These are phyloP conservation scores for Eupithecia subfuscata DNA, from an alignment of 2,888 invertebrate genomes.

Conservation along the genomic window DNA sequence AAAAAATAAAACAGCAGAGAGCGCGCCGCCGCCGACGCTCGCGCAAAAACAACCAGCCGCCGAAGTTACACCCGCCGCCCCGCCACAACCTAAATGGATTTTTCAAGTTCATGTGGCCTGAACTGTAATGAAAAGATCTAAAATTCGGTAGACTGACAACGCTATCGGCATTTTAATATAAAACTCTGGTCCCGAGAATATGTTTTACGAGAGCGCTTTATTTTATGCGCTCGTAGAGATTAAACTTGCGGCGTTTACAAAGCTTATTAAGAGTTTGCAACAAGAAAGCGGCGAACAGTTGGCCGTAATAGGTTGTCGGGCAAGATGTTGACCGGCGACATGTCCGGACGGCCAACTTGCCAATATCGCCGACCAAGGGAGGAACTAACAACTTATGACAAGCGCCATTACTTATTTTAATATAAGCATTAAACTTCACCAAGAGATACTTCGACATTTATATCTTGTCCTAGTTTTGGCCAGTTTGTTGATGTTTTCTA, in stretches of 20 bases:
- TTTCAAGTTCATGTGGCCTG: slow-evolving; percentile 65
- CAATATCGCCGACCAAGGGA: slow-evolving; percentile 78
- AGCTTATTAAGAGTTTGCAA: slow-evolving; percentile 63
- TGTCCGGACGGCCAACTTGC: slow-evolving; percentile 74
- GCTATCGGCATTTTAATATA: slow-evolving; percentile 35
- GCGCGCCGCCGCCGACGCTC: slow-evolving; percentile 47
- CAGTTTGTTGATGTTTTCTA: slow-evolving; percentile 25
- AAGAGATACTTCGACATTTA: not conserved
- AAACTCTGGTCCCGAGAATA: slow-evolving; percentile 38
- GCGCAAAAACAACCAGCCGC: slow-evolving; percentile 75
- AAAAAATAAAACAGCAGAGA: slow-evolving; percentile 75
- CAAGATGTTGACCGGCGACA: slow-evolving; percentile 77
- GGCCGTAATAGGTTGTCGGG: slow-evolving; percentile 77
- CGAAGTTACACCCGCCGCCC: slow-evolving; percentile 62
- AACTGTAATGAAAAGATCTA: slow-evolving; percentile 43
- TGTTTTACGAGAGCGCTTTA: slow-evolving; percentile 41
- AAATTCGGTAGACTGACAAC: slow-evolving; percentile 37
- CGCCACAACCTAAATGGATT: slow-evolving; percentile 70
- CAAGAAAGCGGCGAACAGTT: slow-evolving; percentile 68
- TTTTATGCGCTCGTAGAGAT: slow-evolving; percentile 43
- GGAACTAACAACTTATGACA: slow-evolving; percentile 65
- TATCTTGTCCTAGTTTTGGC: not conserved
- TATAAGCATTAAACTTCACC: slow-evolving; percentile 30
- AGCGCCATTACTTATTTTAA: slow-evolving; percentile 57
- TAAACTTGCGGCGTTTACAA: slow-evolving; percentile 51